These are phyloP conservation scores for Eupithecia abbreviata DNA, from an alignment of 2,888 invertebrate species.

Conservation along the genomic window DNA sequence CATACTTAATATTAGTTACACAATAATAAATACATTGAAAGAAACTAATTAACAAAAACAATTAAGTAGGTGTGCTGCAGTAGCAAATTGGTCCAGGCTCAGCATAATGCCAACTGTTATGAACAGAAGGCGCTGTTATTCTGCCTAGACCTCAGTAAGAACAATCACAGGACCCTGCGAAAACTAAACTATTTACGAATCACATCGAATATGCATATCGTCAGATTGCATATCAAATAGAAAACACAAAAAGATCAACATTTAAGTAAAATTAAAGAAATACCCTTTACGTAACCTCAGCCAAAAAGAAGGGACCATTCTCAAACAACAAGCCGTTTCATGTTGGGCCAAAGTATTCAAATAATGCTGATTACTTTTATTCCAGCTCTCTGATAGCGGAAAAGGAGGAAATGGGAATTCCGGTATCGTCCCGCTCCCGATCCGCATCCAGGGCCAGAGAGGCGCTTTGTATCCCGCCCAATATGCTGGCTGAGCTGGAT, in stretches of 20 bases:
- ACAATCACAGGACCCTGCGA: too few relatives aligned
- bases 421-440: slow-evolving; percentile 63
- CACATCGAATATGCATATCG: too few relatives aligned
- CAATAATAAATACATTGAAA: too few relatives aligned
- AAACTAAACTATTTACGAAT: too few relatives aligned
- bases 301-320: not conserved
- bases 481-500: slow-evolving; percentile 83
- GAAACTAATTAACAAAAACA: too few relatives aligned
- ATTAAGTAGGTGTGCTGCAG: too few relatives aligned
- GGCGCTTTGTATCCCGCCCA: slow-evolving; percentile 71
- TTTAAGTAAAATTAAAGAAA: not conserved
- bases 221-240: too few relatives aligned
- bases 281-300: not conserved
- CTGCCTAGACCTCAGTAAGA: too few relatives aligned
- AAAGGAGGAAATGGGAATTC: slow-evolving; percentile 59
- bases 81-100: too few relatives aligned
- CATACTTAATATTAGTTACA: too few relatives aligned
- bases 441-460: slow-evolving; percentile 73
- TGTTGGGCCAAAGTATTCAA: slow-evolving; percentile 36
- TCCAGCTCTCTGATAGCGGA: slow-evolving; percentile 65
- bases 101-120: too few relatives aligned
- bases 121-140: too few relatives aligned
- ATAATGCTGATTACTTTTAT: slow-evolving; percentile 46
- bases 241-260: not conserved
- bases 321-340: slow-evolving; percentile 21